Base-by-base conservation (phyloP, 2,113 vertebrate genomes). In the Podarcis raffonei region DNA sequence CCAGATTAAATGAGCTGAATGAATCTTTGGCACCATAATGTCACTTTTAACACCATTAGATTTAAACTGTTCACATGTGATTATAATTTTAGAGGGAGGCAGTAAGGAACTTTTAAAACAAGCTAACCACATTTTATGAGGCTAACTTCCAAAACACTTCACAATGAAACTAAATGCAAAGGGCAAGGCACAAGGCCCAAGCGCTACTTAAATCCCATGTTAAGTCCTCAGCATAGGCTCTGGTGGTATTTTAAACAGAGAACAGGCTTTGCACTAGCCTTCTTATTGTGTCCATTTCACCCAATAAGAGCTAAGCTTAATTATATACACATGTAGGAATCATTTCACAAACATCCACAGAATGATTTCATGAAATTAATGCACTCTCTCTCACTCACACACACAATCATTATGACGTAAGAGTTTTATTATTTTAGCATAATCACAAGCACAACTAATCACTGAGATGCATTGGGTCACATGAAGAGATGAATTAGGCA, bases 1-100 rank as follows among this genome's bases (percentile, higher is more conserved):
- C 91, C 39, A 90, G 15, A 91, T 2, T 35, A 5, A 85, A 89
- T 75, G 59, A 89, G 84, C 22, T 65, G 88, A 91, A 57, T 71
- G 27, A 88, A 87, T 80, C 5, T 59, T 1, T 15, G 42, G 27
- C 6, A 81, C 39, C 27, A 88, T 59, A 66, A 76, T 92, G 85
- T 93, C 9, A 81, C 32, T 65, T 82, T 35, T 37, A 25, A 0
- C 62, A 92, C n/a, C 30, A 80, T 69, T 90, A 69, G 39, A 1
- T 85, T 84, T 78, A 15, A 76, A 74, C 83, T 81, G 5, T 48
- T 91, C 75, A 87, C 86, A 62, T 5, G 35, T 20, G 18, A 35
- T 8, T 87, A 27, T 5, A 90, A 90, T 86, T 68, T 90, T n/a
- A 76, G 42, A 35, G 1, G 15, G 78, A n/a, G 20, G 12, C 39